Base-by-base conservation (phyloP, 2,113 vertebrate genomes). In the Corythaixoides concolor region DNA sequence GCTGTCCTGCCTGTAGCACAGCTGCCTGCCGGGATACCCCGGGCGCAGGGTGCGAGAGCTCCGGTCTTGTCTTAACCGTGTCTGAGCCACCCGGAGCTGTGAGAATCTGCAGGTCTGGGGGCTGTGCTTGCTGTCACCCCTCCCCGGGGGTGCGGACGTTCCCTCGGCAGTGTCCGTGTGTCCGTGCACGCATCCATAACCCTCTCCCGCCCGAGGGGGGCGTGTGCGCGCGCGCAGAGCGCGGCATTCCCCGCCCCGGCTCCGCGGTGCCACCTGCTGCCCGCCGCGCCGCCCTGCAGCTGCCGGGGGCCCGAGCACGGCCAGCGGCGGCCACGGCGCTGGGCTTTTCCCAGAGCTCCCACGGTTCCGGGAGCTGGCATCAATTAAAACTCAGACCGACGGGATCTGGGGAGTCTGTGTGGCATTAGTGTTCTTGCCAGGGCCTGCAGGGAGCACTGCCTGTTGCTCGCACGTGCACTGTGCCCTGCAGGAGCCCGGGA, bases 31-130 rank as follows among this genome's bases (percentile, higher is more conserved):
- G 66, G 8, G 11, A 11, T 3, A 8, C 43, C 6, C 1, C 0
- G 20, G 39, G 41, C 59, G 64, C 39, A 6, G 79, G 37, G 24
- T 1, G 0, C 1, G 4, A 21, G 59, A 74, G 73, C 55, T 33
- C 16, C 6, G 39, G 3, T 18, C 6, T 0, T 6, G 2, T 24
- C 50, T 7, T 23, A 63, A 24, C 80, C 1, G 3, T 5, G 14
- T 19, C 27, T 2, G 60, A 33, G 24, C 11, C 49, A 12, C 2
- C 33, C 28, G 11, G 11, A 12, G 20, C 47, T 8, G 43, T 9
- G 32, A 18, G 47, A 37, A 16, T 5, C 18, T 50, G 5, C 5
- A 2, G 33, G 1, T 30, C 1, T 17, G 64, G 52, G 41, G 37
- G 24, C 68, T 26, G 33, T 26, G 43, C 43, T 27, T 5, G 9